Evolutionary conservation across 2,888 invertebrate species (phyloP).

Genomic region (Terebella lapidaria): DNA sequence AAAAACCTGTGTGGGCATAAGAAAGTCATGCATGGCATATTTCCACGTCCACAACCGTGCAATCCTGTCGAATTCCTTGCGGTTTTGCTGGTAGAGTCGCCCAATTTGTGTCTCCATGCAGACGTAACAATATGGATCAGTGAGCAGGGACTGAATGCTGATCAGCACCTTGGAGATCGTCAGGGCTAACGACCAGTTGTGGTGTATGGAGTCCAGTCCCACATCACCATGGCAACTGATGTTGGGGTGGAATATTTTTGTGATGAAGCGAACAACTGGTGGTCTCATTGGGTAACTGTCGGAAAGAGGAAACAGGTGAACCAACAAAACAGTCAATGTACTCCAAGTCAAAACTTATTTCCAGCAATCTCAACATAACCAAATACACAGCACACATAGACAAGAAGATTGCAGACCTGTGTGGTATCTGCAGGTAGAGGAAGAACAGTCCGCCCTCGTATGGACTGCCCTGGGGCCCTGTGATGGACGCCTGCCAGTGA

Average conservation of each 20-base stretch:
- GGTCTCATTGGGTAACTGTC: slow-evolving; percentile 81
- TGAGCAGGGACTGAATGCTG: slow-evolving; percentile 51
- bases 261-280: slow-evolving; percentile 84
- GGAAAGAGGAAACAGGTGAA: no score
- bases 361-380: no score
- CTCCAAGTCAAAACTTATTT: no score
- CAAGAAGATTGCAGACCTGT: slow-evolving; percentile 37
- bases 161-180: slow-evolving; percentile 71
- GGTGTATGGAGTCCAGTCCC: slow-evolving; percentile 89
- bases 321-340: no score
- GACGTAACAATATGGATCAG: slow-evolving; percentile 80
- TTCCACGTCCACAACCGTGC: slow-evolving; percentile 86
- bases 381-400: no score
- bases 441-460: slow-evolving; percentile 92
- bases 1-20: slow-evolving; percentile 16
- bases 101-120: slow-evolving; percentile 87
- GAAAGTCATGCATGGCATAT: slow-evolving; percentile 59
- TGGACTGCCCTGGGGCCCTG: slow-evolving; percentile 85
- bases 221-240: slow-evolving; percentile 92
- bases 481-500: slow-evolving; percentile 91
- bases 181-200: slow-evolving; percentile 92
- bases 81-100: slow-evolving; percentile 70
- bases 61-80: slow-evolving; percentile 70
- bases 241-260: slow-evolving; percentile 90
- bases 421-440: slow-evolving; percentile 80